Base-by-base conservation (phyloP, 2,888 invertebrate genomes). In the Brachyopa scutellaris region DNA sequence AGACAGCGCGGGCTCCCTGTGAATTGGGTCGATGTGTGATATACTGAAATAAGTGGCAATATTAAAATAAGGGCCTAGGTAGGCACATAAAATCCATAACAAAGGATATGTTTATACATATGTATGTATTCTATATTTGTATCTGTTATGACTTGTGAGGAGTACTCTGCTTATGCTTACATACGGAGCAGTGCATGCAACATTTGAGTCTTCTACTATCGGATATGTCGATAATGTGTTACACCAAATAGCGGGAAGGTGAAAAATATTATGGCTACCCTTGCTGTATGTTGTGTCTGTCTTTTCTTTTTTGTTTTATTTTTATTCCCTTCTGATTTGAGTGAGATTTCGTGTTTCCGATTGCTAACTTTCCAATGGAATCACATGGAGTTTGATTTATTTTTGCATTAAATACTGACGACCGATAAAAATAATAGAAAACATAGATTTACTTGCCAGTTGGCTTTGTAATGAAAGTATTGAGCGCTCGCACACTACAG, bases 1-100 rank as follows among this genome's bases (percentile, higher is more conserved):
- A 4, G 23, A 36, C 29, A 11, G 26, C 13, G 38, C 29, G 36
- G 36, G 19, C 21, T 2, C 6, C 9, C 2, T 55, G 45, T 42
- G 61, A 74, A 80, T 74, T 74, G 67, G 79, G 55, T 69, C 79
- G 67, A 67, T 74, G 67, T 49, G 45, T 79, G 61, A 62, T 69
- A 74, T 74, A 74, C 62, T 62, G 57, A 74, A 69, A 80, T 74
- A 80, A 61, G 49, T 62, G 62, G 19, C 40, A 55, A 67, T 61
- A 79, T 55, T 49, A 61, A 62, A 78, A 47, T 45, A 33, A 74
- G 53, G 23, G 7, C 36, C 61, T 33, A 53, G 4, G 13, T 33
- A 53, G 4, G 13, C 23, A 42, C 17, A 49, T 53, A 61, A 70
- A 70, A 40, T 33, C 31, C 49, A 47, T 42, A 53, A 51, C 61